These are phyloP conservation scores for Rhinogobius similis DNA, from an alignment of 2,113 vertebrate genomes.

Conservation along the genomic window DNA sequence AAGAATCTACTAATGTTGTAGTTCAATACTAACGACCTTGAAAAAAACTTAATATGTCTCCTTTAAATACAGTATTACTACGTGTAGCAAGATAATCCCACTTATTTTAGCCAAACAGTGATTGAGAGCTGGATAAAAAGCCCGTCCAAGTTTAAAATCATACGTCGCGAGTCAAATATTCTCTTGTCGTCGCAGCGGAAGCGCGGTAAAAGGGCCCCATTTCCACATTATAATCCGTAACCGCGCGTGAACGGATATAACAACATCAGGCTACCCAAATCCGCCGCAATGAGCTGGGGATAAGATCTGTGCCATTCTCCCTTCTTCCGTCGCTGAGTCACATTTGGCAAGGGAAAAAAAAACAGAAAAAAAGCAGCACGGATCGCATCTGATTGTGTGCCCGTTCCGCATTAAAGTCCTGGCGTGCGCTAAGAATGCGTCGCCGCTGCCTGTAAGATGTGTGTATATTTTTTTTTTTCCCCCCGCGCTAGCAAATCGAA, in stretches of 20 bases:
- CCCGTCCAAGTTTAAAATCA: neutral
- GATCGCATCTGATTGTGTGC: constrained; percentile 12
- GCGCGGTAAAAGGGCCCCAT: neutral
- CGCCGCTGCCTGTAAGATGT: no score
- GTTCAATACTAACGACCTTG: no score
- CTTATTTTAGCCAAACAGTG: no score
- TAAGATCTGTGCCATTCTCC: neutral
- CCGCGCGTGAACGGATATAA: constrained; percentile 7
- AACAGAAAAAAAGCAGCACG: neutral
- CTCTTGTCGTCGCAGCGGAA: neutral
- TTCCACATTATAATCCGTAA: neutral
- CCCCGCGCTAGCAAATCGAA: no score
- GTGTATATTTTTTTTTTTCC: no score
- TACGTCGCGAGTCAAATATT: neutral
- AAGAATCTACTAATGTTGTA: no score
- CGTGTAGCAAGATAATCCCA: no score
- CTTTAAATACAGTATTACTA: no score
- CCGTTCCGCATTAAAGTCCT: constrained; percentile 4
- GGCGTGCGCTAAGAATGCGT: neutral
- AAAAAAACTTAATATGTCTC: no score
- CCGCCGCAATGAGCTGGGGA: neutral
- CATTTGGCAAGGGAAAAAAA: neutral
- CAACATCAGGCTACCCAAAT: neutral
- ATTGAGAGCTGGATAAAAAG: neutral
- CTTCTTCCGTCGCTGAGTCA: neutral